Evolutionary conservation across 2,113 vertebrate species (phyloP).

Genomic region (Ctenomys sociabilis): DNA sequence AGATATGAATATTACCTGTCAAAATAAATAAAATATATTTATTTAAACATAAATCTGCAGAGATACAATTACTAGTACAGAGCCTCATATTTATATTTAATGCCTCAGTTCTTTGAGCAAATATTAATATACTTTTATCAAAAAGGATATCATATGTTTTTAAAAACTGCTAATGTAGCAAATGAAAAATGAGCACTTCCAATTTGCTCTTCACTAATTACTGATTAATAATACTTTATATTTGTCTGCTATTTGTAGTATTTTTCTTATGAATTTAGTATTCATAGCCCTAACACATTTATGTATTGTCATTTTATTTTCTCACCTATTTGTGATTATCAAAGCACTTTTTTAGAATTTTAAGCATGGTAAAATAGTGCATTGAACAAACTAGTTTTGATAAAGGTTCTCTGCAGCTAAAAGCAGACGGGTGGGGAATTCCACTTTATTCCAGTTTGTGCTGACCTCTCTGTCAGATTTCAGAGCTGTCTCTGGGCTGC

Average conservation of each 20-base stretch:
- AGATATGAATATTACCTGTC: not conserved
- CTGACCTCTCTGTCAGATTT: conserved; percentile 86
- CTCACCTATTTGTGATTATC: not conserved
- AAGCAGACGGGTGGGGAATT: conserved; percentile 80
- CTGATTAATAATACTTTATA: not conserved
- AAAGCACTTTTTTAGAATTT: conserved; percentile 26
- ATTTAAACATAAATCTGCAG: conserved; percentile 19
- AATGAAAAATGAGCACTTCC: conserved; percentile 8
- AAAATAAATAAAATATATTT: conserved; percentile 5
- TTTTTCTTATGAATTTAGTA: conserved; percentile 21
- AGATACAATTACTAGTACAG: not conserved
- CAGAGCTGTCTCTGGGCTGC: conserved; percentile 88
- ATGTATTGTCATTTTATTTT: conserved; percentile 39
- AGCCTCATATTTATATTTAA: not conserved
- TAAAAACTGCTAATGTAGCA: not conserved
- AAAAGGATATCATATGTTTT: not conserved
- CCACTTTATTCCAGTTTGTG: conserved; percentile 82
- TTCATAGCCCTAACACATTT: not conserved
- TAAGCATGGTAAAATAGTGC: conserved; percentile 40
- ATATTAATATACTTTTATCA: not conserved
- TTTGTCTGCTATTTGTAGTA: not conserved
- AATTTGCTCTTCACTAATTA: conserved; percentile 23
- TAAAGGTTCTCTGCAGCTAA: conserved; percentile 56
- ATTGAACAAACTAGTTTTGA: conserved; percentile 76
- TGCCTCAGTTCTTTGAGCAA: not conserved